Evolutionary conservation across 2,797 vertebrate genomes (phyloP).

Genomic region (Eremophila alpestris): DNA sequence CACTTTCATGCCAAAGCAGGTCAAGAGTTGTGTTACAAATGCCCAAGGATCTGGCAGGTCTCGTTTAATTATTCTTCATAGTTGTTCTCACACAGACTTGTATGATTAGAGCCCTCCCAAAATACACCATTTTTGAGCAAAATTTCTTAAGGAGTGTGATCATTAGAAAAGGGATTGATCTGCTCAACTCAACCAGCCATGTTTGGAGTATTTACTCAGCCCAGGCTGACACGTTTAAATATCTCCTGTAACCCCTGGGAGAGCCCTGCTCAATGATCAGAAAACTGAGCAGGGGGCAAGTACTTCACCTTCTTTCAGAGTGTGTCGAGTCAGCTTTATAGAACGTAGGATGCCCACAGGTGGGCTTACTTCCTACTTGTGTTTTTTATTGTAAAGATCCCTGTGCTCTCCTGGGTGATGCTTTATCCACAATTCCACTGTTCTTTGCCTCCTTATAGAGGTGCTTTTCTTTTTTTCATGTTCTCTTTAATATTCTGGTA

Average conservation of each 20-base stretch:
- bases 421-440: background rate
- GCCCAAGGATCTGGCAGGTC: background rate
- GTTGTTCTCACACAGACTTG: background rate
- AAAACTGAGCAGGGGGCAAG: background rate
- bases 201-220: background rate
- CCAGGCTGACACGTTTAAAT: fast-evolving
- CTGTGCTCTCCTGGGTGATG: background rate
- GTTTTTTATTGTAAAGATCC: background rate
- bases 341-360: background rate
- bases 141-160: background rate
- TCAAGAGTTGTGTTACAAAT: background rate
- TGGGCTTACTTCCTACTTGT: background rate
- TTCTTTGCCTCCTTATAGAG: background rate
- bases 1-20: background rate
- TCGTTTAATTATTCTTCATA: background rate
- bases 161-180: background rate
- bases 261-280: background rate
- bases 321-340: background rate
- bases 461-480: background rate
- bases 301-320: background rate
- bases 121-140: background rate
- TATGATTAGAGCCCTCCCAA: background rate
- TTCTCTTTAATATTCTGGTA: background rate
- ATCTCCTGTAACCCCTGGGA: background rate
- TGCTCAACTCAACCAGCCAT: background rate